Evolutionary conservation across 2,113 vertebrate genomes (phyloP), one percentile per base, ranked within the genome.

Genomic region (Cynoglossus semilaevis): DNA sequence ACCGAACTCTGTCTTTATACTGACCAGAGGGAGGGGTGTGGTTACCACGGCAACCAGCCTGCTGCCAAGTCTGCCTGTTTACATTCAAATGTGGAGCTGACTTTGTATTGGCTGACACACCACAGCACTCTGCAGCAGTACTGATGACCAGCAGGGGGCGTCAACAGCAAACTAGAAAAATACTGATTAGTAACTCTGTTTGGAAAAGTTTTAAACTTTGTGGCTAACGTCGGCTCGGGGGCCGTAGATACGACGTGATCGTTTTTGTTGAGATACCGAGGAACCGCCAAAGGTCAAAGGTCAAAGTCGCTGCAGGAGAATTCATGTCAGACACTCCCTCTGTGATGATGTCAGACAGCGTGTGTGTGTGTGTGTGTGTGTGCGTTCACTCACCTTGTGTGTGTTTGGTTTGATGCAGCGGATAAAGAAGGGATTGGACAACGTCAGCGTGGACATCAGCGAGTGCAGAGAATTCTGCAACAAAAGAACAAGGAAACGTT

Each of bases 381-480:
- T 56, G 45, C 47, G 45, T 51, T 15, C 12, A 52, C 92, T 89
- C 92, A 98, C 96, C 94, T 98, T 99, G 77, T 93, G 88, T 49
- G 83, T 86, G 1, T 99, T 99, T 48, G 96, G 96, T 86, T 99
- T 99, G 92, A 99, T 96, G 84, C 96, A 99, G 14, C 96, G 91
- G 15, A 99, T 93, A 48, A 99, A 99, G 82, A 91, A 98, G 0
- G 96, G 96, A 63, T 98, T 95, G 36, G 95, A 94, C 10, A 92
- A 89, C 85, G 94, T 96, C 43, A 99, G 91, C 0, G 86, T 97
- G 0, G 94, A 91, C 96, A 99, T 98, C 78, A 99, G 88, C 17
- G 95, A 95, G 85, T 99, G 96, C 59, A 99, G 86, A 0, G 96
- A 91, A 44, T 85, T 83, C 89, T 90, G 76, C 7, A 62, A 62